Percentiles rank a stretch among this genome's conserved stretches.
phyloP scores from a whole-genome alignment of 2,797 vertebrate genomes.

The Dermochelys coriacea region DNA sequence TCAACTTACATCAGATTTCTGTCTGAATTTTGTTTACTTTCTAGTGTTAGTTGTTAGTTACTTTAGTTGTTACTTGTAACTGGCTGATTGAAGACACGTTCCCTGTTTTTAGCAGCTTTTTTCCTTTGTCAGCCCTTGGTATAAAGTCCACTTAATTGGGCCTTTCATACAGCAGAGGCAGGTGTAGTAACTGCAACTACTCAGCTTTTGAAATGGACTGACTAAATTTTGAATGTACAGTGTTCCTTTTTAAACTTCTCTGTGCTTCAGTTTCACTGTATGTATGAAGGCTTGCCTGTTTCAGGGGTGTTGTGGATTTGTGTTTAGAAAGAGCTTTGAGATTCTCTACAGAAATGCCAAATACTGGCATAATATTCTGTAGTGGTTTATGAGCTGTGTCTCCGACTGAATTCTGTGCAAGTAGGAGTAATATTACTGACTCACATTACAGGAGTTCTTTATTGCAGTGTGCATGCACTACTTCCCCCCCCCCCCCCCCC shows the following conservation, averaged over 20 bases:
- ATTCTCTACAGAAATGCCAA: not conserved
- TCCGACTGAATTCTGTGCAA: not conserved
- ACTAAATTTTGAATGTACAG: not conserved
- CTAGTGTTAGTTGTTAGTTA: not conserved
- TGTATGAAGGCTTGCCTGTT: accelerated
- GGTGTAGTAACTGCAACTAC: not conserved
- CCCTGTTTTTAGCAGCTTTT: not conserved
- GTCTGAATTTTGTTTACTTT: not conserved
- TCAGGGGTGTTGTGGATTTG: not conserved
- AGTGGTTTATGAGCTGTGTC: not conserved
- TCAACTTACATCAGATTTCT: not conserved
- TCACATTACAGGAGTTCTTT: not conserved
- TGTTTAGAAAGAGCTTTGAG: not conserved
- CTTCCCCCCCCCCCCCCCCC: no score
- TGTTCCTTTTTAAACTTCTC: not conserved
- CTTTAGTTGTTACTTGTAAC: not conserved
- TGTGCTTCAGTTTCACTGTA: accelerated
- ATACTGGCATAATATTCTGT: not conserved
- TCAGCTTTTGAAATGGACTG: not conserved
- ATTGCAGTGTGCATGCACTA: not conserved
- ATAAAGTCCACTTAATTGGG: not conserved
- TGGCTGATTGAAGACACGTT: not conserved
- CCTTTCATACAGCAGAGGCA: not conserved
- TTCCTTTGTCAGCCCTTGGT: not conserved
- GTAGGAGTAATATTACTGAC: not conserved